phyloP scores from a whole-genome alignment of 2,888 invertebrate genomes.

The Dichetophora obliterata region DNA sequence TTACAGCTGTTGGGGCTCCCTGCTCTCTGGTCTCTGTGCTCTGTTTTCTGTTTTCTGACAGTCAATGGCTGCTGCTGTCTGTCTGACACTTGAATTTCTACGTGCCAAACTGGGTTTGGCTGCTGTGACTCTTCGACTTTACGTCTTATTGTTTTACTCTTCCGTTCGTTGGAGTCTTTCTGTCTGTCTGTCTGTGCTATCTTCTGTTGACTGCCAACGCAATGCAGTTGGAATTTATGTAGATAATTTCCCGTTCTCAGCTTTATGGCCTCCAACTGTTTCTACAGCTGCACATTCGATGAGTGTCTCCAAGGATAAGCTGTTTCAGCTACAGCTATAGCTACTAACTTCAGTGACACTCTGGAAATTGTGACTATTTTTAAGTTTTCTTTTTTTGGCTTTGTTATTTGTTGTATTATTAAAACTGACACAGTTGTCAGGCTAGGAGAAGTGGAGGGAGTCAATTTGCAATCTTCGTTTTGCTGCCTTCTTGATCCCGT shows the following conservation, averaged over 20 bases:
- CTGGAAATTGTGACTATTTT: background rate
- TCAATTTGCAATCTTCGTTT: background rate
- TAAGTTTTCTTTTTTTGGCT: background rate
- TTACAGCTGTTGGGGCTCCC: background rate
- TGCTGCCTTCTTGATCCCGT: background rate
- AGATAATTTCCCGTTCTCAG: background rate
- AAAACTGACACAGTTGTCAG: background rate
- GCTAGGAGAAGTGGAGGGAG: background rate
- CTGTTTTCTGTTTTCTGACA: background rate
- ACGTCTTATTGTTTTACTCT: background rate
- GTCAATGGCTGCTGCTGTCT: background rate
- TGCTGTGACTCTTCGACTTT: background rate
- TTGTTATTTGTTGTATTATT: background rate
- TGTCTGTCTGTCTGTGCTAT: background rate
- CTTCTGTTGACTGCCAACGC: background rate
- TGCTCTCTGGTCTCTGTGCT: background rate
- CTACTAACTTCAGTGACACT: background rate
- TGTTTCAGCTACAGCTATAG: background rate
- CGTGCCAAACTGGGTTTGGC: background rate
- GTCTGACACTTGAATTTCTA: background rate
- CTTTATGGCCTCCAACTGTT: background rate
- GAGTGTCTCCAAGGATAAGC: conserved; percentile 9
- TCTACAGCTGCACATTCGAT: conserved; percentile 3
- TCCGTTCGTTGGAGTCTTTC: background rate
- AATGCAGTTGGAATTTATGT: conserved; percentile 29